Evolutionary conservation across 2,797 vertebrate species (phyloP), one percentile per base, ranked within the genome.

Genomic region (Chiloscyllium punctatum): DNA sequence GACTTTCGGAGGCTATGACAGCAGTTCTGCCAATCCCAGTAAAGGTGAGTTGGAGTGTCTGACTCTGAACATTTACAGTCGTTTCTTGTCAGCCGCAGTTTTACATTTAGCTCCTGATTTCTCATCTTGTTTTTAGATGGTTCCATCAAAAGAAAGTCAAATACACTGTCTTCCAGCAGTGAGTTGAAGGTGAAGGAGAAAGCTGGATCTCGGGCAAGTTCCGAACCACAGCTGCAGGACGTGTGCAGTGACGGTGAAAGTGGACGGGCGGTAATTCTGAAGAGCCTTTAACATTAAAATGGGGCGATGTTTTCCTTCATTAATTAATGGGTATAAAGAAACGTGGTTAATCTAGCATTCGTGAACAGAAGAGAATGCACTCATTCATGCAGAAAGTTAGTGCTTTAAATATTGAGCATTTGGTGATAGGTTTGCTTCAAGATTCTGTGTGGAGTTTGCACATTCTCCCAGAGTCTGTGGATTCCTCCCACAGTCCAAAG

Each of bases 1-100:
- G 95, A 99, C 98, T 66, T 99, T 98, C n/a, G 99, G 98, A 57
- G 98, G 98, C 96, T 98, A 98, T 1, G 98, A 99, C 97, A 98
- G 98, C 37, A 96, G 96, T 82, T 96, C 97, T 15, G 96, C 96
- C 37, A 96, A 97, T 95, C 97, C 97, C 79, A 97, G 96, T 96
- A 99, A 97, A 97, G 98, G 99, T 99, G 97, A 98, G 98, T 48
- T 16, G 6, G 57, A 30, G 13, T 0, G 42, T 16, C 27, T 0
- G 27, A 7, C 66, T 69, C 2, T 13, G 90, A 25, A 69, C 68
- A 9, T 42, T 25, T 48, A 62, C 2, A 18, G 1, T 18, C 4
- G 6, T 37, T 13, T 8, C 69, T 25, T 68, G 7, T 21, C 9
- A 23, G 57, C 15, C 48, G 37, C 21, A 25, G n/a, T 42, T 51